Evolutionary conservation across 2,797 vertebrate species (phyloP), one percentile per base, ranked within the genome.

Genomic region (Gallinago stenura): DNA sequence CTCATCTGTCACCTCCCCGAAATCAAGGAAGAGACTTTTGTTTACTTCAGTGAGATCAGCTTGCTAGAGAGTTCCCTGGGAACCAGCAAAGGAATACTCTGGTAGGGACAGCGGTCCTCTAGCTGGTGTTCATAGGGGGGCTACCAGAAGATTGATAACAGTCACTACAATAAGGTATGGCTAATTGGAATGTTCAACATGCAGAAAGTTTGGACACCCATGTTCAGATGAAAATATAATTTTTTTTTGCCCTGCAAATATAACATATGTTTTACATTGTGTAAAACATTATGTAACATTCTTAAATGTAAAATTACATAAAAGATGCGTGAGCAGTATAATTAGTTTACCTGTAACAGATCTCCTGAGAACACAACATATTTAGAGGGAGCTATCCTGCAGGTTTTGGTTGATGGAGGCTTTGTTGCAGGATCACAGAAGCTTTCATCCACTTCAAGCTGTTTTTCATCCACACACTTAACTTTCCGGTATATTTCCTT

Each of bases 311-410:
- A 93, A 48, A 5, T n/a, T 37, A 41, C 10, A 60, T 20, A 58
- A 53, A 69, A 83, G 12, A 60, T 26, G 2, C 24, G 7, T 1
- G 6, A 84, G 30, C 16, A 61, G 20, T 25, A 45, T 5, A 41
- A 81, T 57, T 31, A 48, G 10, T 46, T 50, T 96, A 99, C 99
- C 99, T 99, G 98, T 25, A 99, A 98, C 87, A 98, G 98, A n/a
- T 99, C 98, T 95, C 98, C 98, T 75, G 99, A 98, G 50, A 98
- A 96, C 95, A 99, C 99, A 73, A 97, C 54, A 18, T 98, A 98
- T 87, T 95, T 98, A 95, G 98, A 99, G 46, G 98, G 96, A 72
- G 89, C 72, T 41, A 30, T 83, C 56, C 91, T 86, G 92, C 99
- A 99, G 53, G 62, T 96, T 94, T 98, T 98, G 10, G 89, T 73